These are phyloP conservation scores for Antedon mediterranea DNA, from an alignment of 53 echinoderm and acorn worm genomes.

Conservation along the genomic window DNA sequence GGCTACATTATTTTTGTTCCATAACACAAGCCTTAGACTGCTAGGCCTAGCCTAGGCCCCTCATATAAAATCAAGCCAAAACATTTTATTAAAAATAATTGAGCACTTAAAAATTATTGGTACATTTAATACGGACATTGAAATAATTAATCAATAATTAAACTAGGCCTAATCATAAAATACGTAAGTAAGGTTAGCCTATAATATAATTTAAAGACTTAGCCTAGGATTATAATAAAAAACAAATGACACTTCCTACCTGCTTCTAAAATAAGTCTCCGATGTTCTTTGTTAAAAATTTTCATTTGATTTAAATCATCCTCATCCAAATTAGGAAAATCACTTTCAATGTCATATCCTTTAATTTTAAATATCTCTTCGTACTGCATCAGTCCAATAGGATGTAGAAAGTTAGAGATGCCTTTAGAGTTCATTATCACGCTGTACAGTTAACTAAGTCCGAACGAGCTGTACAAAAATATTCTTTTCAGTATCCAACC, in stretches of 20 bases:
- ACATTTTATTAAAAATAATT: no score
- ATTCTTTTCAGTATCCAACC: no score
- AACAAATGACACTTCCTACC: constrained; percentile 35
- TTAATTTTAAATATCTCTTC: constrained; percentile 77
- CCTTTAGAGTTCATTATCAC: constrained; percentile 77
- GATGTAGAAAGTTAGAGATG: constrained; percentile 80
- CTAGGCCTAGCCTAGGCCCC: no score
- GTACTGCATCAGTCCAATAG: constrained; percentile 89
- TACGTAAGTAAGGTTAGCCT: constrained; percentile 13
- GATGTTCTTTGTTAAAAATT: constrained; percentile 55
- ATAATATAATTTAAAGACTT: constrained; percentile 5
- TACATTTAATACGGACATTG: no score
- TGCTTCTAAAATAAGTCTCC: constrained; percentile 76
- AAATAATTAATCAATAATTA: no score
- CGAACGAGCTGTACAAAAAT: no score
- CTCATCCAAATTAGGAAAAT: constrained; percentile 51
- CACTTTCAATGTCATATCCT: constrained; percentile 95
- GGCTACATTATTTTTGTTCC: no score
- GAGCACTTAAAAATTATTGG: no score
- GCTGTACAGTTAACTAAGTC: no score
- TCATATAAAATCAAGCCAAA: no score
- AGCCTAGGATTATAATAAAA: no score
- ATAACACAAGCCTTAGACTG: no score
- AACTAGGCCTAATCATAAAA: constrained; percentile 15
- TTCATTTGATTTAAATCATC: constrained; percentile 71